Conservation (phyloP, 2,797 vertebrate genomes). For the Sphenopsis melanotis region DNA sequence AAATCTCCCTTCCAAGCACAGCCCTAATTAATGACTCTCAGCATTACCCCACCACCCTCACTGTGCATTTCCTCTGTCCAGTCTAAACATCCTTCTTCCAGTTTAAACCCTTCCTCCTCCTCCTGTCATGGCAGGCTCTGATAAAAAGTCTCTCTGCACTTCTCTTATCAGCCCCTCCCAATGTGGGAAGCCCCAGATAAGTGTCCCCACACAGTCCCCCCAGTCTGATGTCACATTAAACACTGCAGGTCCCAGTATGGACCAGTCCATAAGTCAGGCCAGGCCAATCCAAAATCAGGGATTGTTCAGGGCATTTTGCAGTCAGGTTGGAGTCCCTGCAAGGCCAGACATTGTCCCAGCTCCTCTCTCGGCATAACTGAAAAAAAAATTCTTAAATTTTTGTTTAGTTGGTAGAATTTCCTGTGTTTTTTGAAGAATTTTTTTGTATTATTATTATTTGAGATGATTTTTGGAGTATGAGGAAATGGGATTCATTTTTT, state of each 20-base stretch:
- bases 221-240: not conserved
- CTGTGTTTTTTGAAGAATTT: not conserved
- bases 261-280: not conserved
- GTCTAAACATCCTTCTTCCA: not conserved
- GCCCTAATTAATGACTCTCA: not conserved
- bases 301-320: not conserved
- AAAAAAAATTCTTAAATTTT: not conserved
- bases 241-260: rapidly evolving
- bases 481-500: not conserved
- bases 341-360: not conserved
- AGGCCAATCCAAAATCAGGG: not conserved
- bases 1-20: not conserved
- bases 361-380: not conserved
- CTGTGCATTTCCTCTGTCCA: rapidly evolving
- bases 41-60: not conserved
- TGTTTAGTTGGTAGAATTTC: not conserved
- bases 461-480: not conserved
- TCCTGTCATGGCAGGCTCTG: not conserved
- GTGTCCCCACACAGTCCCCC: not conserved
- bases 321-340: not conserved
- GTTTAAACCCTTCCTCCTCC: not conserved
- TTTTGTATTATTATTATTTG: not conserved
- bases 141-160: too few species aligned
- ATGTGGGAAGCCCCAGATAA: rapidly evolving
- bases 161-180: not conserved